A percentile compares a stretch with the other conserved stretches of the same genome.
phyloP scores from a whole-genome alignment of 2,797 vertebrate genomes.

The Hemibagrus guttatus region DNA sequence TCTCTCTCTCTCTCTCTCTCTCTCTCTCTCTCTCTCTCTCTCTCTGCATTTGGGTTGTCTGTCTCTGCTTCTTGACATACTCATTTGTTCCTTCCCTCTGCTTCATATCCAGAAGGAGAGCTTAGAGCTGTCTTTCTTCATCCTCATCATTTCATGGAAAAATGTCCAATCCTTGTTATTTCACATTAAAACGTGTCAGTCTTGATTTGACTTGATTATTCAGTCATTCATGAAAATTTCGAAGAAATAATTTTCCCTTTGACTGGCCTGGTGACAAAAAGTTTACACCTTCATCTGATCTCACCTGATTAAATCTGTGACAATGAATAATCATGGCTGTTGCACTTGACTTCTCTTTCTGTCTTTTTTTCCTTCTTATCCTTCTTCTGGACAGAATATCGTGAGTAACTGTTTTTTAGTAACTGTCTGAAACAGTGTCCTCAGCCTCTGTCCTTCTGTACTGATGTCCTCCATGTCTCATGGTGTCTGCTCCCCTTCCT shows the following conservation, averaged over 20 bases:
- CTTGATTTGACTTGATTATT: not conserved
- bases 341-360: constrained; percentile 24
- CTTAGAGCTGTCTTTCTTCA: constrained; percentile 16
- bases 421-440: not conserved
- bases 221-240: not conserved
- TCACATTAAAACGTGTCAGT: not conserved
- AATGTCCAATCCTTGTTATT: constrained; percentile 17
- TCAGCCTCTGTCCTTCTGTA: not conserved
- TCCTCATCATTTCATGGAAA: constrained; percentile 15
- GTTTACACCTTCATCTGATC: not conserved
- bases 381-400: constrained; percentile 53
- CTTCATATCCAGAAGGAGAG: constrained; percentile 5
- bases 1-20: not conserved
- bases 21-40: constrained; percentile 33
- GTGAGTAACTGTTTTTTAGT: constrained; percentile 49
- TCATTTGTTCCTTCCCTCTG: constrained; percentile 16
- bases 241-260: not conserved
- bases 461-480: constrained; percentile 10
- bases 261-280: not conserved
- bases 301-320: not conserved
- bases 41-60: constrained; percentile 12
- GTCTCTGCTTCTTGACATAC: constrained; percentile 10
- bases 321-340: not conserved
- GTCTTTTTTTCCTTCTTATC: constrained; percentile 6
- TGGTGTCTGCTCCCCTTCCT: constrained; percentile 15